Evolutionary conservation across 2,888 invertebrate genomes (phyloP), one percentile per base, ranked within the genome.

Genomic region (Ophion ellenae): DNA sequence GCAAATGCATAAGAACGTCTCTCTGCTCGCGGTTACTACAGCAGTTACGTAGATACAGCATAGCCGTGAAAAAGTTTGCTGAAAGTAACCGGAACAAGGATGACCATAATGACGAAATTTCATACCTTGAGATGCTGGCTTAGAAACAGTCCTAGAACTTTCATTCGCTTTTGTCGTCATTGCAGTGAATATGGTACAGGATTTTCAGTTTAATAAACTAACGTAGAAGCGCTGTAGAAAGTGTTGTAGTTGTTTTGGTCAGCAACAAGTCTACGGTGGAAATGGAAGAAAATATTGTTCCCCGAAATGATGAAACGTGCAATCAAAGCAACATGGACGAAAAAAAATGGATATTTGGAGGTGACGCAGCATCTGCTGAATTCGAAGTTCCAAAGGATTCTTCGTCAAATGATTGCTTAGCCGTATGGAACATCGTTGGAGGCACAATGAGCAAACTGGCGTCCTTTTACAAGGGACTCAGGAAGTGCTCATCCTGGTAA

Each of bases 71-170:
- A 81, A 59, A 81, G 71, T 66, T 61, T 40, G 59, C 61, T 57
- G 76, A 61, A 24, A 24, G 47, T 64, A 64, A 69, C 53, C 73
- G 83, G 61, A 63, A 63, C 59, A 32, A 76, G 59, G 45, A 78
- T 28, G 85, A 64, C 63, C 63, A 64, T 40, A 47, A 66, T 57
- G 88, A 82, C 89, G 89, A 91, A 4, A 87, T 84, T 85, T 77
- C 82, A 77, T 71, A 81, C 69, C 77, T 66, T 83, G 75, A 89
- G 89, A 89, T 89, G 90, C 90, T 90, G 89, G 90, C 90, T 90
- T 89, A 88, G 86, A 78, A 89, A 88, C 85, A 17, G 89, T 86
- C 66, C 61, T 20, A 57, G 14, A 70, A 24, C 64, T 87, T 87
- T 85, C 84, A 87, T 85, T 81, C 89, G 76, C 53, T 53, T 53